Evolutionary conservation across 1,140 invertebrate genomes (phyloP).

Genomic region (Campoletis sonorensis): DNA sequence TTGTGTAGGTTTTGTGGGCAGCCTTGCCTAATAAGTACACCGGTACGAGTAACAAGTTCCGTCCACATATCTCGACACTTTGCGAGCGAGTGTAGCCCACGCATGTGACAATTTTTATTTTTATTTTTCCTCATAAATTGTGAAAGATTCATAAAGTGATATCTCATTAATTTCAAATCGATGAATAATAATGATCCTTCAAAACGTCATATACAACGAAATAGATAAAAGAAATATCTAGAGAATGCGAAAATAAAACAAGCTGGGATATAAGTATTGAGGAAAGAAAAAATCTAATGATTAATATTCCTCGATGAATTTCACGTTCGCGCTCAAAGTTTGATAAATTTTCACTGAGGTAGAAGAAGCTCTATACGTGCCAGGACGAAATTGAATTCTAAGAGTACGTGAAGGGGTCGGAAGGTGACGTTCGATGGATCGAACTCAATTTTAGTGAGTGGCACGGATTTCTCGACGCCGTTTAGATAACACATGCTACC

Average conservation of each 20-base stretch:
- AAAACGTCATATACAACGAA: no score
- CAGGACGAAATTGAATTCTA: constrained; percentile 27
- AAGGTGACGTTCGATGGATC: constrained; percentile 38
- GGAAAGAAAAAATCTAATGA: constrained; percentile 2
- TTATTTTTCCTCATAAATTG: no score
- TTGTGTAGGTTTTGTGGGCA: not conserved
- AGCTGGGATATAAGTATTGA: not conserved
- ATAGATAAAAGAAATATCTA: not conserved
- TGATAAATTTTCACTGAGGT: constrained; percentile 25
- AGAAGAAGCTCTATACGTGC: constrained; percentile 21
- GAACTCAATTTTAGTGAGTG: constrained; percentile 26
- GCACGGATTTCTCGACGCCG: constrained; percentile 10
- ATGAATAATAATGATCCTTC: no score
- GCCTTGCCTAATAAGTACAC: constrained; percentile 24
- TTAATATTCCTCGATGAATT: constrained; percentile 10
- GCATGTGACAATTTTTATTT: no score
- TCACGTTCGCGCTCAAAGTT: not conserved
- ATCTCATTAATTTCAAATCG: no score
- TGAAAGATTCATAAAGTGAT: no score
- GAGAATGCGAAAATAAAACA: not conserved
- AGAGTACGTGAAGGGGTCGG: not conserved
- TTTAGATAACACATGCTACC: constrained; percentile 24
- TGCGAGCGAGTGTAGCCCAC: no score
- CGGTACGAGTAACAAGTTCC: not conserved
- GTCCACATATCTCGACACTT: not conserved